phyloP scores from a whole-genome alignment of 2,797 vertebrate species.

The Limnodromus scolopaceus region DNA sequence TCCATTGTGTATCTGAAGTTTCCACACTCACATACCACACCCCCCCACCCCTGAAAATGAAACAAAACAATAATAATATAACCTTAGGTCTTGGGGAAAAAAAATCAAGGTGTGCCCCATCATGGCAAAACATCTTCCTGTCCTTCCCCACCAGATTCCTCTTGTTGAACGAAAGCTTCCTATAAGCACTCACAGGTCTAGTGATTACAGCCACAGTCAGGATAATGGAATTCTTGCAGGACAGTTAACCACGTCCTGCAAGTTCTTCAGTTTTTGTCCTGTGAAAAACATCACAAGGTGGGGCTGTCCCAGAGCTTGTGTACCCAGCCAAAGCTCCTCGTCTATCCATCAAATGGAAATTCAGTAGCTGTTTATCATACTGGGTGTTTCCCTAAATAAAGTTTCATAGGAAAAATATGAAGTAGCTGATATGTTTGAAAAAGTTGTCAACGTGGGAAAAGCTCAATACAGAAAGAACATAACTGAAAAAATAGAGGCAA shows the following conservation, averaged over 20 bases:
- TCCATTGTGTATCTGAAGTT: background rate
- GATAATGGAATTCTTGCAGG: background rate
- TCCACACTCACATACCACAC: background rate
- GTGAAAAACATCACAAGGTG: background rate
- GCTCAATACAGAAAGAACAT: background rate
- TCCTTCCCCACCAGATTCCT: background rate
- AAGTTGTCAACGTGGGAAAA: background rate
- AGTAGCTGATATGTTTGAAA: background rate
- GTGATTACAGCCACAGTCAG: background rate
- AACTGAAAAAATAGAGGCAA: background rate
- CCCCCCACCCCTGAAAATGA: fast-evolving
- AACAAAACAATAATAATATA: background rate
- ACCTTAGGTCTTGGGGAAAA: background rate
- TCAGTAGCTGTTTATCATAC: background rate
- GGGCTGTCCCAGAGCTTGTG: too few species aligned
- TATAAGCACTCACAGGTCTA: background rate
- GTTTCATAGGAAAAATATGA: background rate
- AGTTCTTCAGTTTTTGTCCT: background rate
- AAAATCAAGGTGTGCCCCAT: background rate
- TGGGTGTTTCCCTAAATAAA: background rate
- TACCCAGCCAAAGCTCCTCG: background rate
- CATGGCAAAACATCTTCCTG: background rate
- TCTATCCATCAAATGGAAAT: background rate
- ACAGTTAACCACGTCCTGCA: background rate
- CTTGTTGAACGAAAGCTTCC: background rate